Conservation (phyloP, 2,888 invertebrate species). For the Drosophila putrida region DNA sequence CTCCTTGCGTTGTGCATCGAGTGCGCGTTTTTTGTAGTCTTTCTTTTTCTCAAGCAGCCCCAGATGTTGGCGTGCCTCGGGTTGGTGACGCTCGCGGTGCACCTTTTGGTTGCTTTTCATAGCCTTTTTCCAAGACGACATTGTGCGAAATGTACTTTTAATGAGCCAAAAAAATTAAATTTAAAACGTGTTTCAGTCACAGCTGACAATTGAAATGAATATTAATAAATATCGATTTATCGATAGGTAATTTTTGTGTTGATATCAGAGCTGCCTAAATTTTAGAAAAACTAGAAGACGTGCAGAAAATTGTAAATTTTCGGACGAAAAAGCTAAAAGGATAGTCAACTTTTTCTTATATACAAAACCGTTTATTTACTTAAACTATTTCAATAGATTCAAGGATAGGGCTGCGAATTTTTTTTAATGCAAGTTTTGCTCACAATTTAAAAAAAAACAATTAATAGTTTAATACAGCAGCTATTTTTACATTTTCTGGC, state of each 20-base stretch:
- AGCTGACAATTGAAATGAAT: neutral
- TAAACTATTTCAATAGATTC: too few species aligned
- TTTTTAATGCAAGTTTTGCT: too few species aligned
- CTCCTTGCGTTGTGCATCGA: constrained; percentile 93
- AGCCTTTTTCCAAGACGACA: constrained; percentile 97
- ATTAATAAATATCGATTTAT: neutral
- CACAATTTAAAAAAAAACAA: too few species aligned
- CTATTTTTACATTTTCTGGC: too few species aligned
- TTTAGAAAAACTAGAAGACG: too few species aligned
- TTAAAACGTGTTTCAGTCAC: constrained; percentile 32
- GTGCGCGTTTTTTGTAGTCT: constrained; percentile 92
- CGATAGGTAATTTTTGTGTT: neutral
- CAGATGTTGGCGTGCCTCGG: constrained; percentile 90
- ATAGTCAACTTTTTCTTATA: too few species aligned
- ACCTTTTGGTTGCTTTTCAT: constrained; percentile 93
- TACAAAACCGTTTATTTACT: too few species aligned
- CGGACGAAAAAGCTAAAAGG: too few species aligned
- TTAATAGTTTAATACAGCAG: too few species aligned
- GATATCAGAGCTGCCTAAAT: neutral
- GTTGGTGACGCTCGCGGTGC: constrained; percentile 94
- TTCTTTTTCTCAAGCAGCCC: constrained; percentile 95
- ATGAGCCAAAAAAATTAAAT: constrained; percentile 6
- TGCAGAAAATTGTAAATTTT: too few species aligned
- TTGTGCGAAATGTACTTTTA: constrained; percentile 80
- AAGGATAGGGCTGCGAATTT: too few species aligned